Base-by-base conservation (phyloP, 2,888 invertebrate species). In the Drosophila ezoana region DNA sequence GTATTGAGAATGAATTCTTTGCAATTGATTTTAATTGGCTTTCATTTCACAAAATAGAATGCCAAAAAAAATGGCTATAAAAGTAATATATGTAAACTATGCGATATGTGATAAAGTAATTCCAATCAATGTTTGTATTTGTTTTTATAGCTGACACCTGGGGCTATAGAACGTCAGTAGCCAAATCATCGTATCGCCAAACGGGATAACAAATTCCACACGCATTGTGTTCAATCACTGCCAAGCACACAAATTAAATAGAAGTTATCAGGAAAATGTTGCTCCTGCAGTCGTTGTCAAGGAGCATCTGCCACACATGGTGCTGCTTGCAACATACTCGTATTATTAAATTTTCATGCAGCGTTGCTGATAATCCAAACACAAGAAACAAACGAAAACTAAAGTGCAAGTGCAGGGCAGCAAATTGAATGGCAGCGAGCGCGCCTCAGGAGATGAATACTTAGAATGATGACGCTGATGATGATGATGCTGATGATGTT, bases 331-430 rank as follows among this genome's bases (percentile, higher is more conserved):
- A 37, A 58, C 45, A 70, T 44, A 47, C 47, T 52, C 13, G 64
- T 62, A 82, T 85, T 88, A 89, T 89, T 85, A 87, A 87, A 87
- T 89, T 87, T 88, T 81, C 79, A 89, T 85, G 83, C 76, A 86
- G 77, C 88, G 88, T 79, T 79, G 68, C 83, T 67, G 80, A 69
- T 88, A 88, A 87, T 76, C 82, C 82, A 35, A 28, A 44, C 37
- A 43, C 35, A 41, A 45, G 72, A 72, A 77, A 72, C 73, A 68
- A 66, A 60, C 41, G 56, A 56, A 72, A 60, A 49, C 41, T 65
- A 43, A 60, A 63, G 57, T 60, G 74, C 78, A 78, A 77, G 45
- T 72, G 75, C 72, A 62, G 59, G 63, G 16, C 58, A 72, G 54
- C 57, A 77, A 67, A 75, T 78, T 74, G 75, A 72, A 75, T 76